phyloP scores from a whole-genome alignment of 1,140 invertebrate species.

The Drosophila setifemur region DNA sequence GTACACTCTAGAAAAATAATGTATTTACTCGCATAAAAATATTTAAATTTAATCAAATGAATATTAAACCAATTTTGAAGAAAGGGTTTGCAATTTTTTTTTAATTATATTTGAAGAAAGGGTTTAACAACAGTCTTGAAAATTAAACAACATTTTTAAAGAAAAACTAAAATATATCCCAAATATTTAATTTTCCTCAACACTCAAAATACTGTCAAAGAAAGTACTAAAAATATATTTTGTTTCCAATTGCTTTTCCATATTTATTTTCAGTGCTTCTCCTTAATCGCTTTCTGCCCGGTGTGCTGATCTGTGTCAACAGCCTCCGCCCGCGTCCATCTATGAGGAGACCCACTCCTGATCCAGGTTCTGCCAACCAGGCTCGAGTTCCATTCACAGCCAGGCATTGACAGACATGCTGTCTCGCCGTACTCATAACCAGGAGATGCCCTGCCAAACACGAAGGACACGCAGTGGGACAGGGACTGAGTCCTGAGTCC shows the following conservation, averaged over 20 bases:
- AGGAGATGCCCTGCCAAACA: background rate
- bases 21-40: too few relatives aligned
- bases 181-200: too few relatives aligned
- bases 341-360: background rate
- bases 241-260: too few relatives aligned
- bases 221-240: too few relatives aligned
- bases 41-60: too few relatives aligned
- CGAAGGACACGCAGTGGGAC: slow-evolving; percentile 1
- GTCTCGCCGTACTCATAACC: slow-evolving; percentile 43
- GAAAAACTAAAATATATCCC: too few relatives aligned
- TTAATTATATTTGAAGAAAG: too few relatives aligned
- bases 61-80: too few relatives aligned
- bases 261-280: slow-evolving; percentile 22
- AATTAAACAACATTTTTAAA: too few relatives aligned
- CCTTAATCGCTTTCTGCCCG: slow-evolving; percentile 59
- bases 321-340: slow-evolving; percentile 1
- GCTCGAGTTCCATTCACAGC: slow-evolving; percentile 1
- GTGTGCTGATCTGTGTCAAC: slow-evolving; percentile 71
- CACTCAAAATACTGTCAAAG: too few relatives aligned
- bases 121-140: too few relatives aligned
- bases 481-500: background rate
- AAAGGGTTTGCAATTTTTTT: too few relatives aligned
- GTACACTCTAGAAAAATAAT: slow-evolving; percentile 6
- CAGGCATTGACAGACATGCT: slow-evolving; percentile 69
- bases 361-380: background rate